Conservation (phyloP, 2,888 invertebrate genomes). For the Parochlus steinenii region DNA sequence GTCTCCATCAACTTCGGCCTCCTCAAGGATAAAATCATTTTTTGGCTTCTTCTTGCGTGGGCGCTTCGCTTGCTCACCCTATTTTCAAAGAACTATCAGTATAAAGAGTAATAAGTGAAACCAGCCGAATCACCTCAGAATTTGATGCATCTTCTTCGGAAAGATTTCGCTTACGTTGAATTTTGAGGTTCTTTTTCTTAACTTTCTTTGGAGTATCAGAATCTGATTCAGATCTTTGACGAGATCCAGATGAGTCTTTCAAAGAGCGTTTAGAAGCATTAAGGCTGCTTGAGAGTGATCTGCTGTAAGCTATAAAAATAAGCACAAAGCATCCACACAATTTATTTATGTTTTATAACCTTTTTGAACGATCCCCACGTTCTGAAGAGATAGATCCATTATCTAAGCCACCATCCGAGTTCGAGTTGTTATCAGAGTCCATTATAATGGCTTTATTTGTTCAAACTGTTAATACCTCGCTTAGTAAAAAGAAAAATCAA, state of each 20-base stretch:
- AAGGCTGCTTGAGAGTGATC: slow-evolving; percentile 17
- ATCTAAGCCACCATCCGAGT: slow-evolving; percentile 55
- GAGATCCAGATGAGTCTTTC: slow-evolving; percentile 29
- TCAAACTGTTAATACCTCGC: too few relatives aligned
- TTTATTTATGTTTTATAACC: slow-evolving; percentile 29
- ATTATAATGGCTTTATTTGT: too few relatives aligned
- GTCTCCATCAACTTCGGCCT: slow-evolving; percentile 75
- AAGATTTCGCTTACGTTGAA: slow-evolving; percentile 26
- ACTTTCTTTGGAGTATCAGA: slow-evolving; percentile 18
- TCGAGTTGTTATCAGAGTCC: slow-evolving; percentile 62
- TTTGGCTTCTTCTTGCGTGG: slow-evolving; percentile 67
- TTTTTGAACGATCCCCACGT: slow-evolving; percentile 33
- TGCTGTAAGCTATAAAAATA: too few relatives aligned
- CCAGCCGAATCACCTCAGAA: too few relatives aligned
- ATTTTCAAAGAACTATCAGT: neutral
- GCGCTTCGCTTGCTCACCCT: slow-evolving; percentile 62
- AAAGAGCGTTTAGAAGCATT: slow-evolving; percentile 22
- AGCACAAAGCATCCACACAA: too few relatives aligned
- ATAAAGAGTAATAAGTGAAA: too few relatives aligned
- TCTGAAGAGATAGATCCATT: slow-evolving; percentile 44
- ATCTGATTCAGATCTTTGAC: slow-evolving; percentile 24
- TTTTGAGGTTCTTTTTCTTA: slow-evolving; percentile 9
- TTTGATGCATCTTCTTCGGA: slow-evolving; percentile 52
- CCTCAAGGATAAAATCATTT: slow-evolving; percentile 89
- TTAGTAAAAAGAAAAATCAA: too few relatives aligned